Evolutionary conservation across 2,797 vertebrate species (phyloP).

Genomic region (Nyctalus aviator): DNA sequence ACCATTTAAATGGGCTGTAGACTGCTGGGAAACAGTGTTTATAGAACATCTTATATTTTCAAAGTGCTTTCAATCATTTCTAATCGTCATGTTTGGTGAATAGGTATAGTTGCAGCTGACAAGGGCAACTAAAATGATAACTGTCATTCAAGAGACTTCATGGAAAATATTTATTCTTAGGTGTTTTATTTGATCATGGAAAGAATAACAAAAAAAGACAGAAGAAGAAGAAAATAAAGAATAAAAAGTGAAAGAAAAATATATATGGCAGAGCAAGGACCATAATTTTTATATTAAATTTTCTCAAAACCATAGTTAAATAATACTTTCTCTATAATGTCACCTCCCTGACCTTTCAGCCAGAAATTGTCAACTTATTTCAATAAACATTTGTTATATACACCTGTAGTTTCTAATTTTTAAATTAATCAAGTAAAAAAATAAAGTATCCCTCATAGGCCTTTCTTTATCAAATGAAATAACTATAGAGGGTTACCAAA

Average conservation of each 20-base stretch:
- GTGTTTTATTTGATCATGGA: slow-evolving; percentile 24
- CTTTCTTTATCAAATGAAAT: too few relatives aligned
- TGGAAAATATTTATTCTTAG: slow-evolving; percentile 54
- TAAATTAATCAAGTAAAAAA: too few relatives aligned
- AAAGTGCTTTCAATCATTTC: slow-evolving; percentile 70
- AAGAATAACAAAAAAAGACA: neutral
- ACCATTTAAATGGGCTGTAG: slow-evolving; percentile 68
- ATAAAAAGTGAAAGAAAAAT: neutral
- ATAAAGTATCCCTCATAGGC: too few relatives aligned
- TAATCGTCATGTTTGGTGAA: slow-evolving; percentile 35
- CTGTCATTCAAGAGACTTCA: slow-evolving; percentile 32
- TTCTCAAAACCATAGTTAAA: neutral
- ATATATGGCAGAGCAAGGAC: neutral
- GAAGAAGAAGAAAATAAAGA: slow-evolving; percentile 24
- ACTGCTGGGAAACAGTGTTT: slow-evolving; percentile 57
- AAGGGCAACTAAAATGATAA: slow-evolving; percentile 54
- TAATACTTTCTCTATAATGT: too few relatives aligned
- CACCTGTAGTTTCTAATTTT: too few relatives aligned
- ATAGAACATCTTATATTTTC: slow-evolving; percentile 70
- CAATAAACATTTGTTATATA: neutral
- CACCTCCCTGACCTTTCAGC: too few relatives aligned
- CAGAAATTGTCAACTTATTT: too few relatives aligned
- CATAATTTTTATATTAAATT: slow-evolving; percentile 36
- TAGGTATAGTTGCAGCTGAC: slow-evolving; percentile 55
- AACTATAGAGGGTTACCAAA: too few relatives aligned